Evolutionary conservation across 2,888 invertebrate genomes (phyloP).

Genomic region (Pammene fasciana): DNA sequence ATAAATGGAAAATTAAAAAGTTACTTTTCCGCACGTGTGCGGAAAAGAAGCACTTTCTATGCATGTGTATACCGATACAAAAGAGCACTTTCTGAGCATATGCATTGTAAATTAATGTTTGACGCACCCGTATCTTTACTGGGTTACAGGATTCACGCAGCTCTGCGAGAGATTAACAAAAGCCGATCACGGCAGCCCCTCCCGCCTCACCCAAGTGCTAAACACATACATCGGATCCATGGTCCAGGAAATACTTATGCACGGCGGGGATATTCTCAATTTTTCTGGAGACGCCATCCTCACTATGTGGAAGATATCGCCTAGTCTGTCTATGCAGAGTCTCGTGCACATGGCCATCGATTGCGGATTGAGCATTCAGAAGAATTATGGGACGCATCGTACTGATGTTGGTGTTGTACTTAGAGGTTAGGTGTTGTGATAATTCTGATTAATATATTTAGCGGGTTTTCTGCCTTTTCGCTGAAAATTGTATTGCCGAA

Average conservation of each 20-base stretch:
- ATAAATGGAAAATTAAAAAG: too few relatives aligned
- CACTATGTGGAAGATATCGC: conserved; percentile 85
- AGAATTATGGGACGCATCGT: conserved; percentile 84
- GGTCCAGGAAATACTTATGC: conserved; percentile 86
- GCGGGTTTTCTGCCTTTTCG: too few relatives aligned
- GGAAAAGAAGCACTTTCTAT: too few relatives aligned
- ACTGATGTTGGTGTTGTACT: conserved; percentile 85
- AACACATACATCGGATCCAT: conserved; percentile 88
- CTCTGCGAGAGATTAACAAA: conserved; percentile 86
- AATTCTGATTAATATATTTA: too few relatives aligned
- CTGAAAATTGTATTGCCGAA: too few relatives aligned
- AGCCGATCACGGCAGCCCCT: conserved; percentile 86
- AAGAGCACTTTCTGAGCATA: too few relatives aligned
- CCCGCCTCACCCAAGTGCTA: conserved; percentile 86
- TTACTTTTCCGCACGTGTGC: too few relatives aligned
- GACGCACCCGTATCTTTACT: too few relatives aligned
- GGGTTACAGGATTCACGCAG: conserved; percentile 85
- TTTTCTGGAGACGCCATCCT: conserved; percentile 87
- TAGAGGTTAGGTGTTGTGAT: conserved; percentile 70
- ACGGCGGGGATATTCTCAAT: conserved; percentile 86
- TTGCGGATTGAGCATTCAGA: conserved; percentile 86
- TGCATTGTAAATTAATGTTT: too few relatives aligned
- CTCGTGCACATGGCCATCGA: conserved; percentile 86
- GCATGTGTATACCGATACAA: too few relatives aligned
- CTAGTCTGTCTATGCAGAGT: conserved; percentile 81